Evolutionary conservation across 2,888 invertebrate genomes (phyloP).

Genomic region (Chirona hameri): DNA sequence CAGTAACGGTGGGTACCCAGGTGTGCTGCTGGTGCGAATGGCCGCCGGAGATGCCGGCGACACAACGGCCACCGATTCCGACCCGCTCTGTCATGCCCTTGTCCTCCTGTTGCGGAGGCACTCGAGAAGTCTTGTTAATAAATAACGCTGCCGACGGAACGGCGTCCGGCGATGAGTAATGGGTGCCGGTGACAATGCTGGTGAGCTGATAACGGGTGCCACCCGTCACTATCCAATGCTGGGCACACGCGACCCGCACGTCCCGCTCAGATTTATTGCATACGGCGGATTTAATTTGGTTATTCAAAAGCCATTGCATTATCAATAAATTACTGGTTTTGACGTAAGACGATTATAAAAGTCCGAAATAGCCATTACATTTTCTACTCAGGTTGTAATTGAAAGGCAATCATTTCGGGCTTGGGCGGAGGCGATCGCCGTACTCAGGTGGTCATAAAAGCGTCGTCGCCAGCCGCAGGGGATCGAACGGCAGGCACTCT

Average conservation of each 20-base stretch:
- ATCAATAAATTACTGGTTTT: conserved; percentile 26
- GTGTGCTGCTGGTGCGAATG: too few relatives aligned
- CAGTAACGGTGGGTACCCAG: too few relatives aligned
- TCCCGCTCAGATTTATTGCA: conserved; percentile 1
- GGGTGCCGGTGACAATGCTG: not conserved
- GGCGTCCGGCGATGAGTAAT: not conserved
- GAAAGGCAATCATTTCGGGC: conserved; percentile 7
- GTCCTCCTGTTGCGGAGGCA: not conserved
- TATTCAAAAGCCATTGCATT: conserved; percentile 28
- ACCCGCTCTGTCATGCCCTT: not conserved
- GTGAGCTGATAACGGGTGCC: not conserved
- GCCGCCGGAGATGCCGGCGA: too few relatives aligned
- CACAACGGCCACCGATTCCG: not conserved
- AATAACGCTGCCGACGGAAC: not conserved
- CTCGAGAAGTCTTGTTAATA: not conserved
- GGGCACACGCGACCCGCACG: not conserved
- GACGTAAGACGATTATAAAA: conserved; percentile 27
- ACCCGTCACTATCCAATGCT: not conserved
- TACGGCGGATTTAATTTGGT: conserved; percentile 26
- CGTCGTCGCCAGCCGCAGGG: not conserved
- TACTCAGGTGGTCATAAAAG: not conserved
- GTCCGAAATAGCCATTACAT: conserved; percentile 24
- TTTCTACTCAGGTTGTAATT: conserved; percentile 26
- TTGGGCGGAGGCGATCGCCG: not conserved
- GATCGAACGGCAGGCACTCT: too few relatives aligned